phyloP scores from a whole-genome alignment of 1,140 invertebrate species.

The Drosophila kohkoa region DNA sequence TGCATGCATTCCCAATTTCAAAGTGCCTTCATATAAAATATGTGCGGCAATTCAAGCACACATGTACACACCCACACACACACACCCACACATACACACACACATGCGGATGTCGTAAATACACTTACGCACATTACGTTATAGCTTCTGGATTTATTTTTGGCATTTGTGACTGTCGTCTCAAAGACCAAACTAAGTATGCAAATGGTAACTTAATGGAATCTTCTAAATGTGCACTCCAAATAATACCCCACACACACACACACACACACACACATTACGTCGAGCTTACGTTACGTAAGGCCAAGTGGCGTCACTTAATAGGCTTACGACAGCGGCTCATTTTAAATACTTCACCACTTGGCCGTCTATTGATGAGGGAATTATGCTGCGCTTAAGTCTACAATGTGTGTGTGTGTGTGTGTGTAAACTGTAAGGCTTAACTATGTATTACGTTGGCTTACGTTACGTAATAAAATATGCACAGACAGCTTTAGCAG shows the following conservation, averaged over 20 bases:
- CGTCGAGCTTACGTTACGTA: slow-evolving; percentile 42
- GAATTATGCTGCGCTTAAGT: neutral
- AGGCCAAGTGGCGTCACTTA: neutral
- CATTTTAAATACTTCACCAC: neutral
- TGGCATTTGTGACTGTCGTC: slow-evolving; percentile 30
- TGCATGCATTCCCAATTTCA: slow-evolving; percentile 72
- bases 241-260: neutral
- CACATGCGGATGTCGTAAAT: slow-evolving; percentile 6
- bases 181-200: slow-evolving; percentile 23
- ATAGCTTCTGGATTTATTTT: slow-evolving; percentile 43
- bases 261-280: slow-evolving; percentile 13
- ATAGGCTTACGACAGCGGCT: neutral
- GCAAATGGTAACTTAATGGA: slow-evolving; percentile 38
- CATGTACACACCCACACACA: slow-evolving; percentile 1
- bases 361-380: neutral
- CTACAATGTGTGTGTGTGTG: neutral
- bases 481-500: too few species aligned
- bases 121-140: slow-evolving; percentile 47
- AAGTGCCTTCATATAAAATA: slow-evolving; percentile 69
- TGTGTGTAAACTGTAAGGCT: neutral
- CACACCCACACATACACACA: neutral
- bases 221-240: slow-evolving; percentile 30
- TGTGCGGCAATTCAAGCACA: slow-evolving; percentile 64
- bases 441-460: slow-evolving; percentile 1
- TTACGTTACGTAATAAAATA: slow-evolving; percentile 15